Base-by-base conservation (phyloP, 2,888 invertebrate species). In the Iphiclides podalirius region DNA sequence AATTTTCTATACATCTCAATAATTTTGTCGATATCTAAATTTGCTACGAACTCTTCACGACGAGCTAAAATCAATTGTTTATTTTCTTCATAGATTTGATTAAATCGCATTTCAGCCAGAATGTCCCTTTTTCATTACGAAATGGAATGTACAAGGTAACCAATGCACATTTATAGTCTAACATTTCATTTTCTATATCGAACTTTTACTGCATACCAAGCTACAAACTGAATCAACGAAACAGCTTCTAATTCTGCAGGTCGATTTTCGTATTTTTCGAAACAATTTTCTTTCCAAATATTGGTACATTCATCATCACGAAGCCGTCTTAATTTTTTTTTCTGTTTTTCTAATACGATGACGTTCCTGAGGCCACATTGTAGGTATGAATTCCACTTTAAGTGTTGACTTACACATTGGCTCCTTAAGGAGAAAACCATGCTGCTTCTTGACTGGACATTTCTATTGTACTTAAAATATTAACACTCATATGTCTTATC, bases 281-380 rank as follows among this genome's bases (percentile, higher is more conserved):
- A 66, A 60, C 67, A 71, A 57, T 75, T 66, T 53, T 74, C 66
- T 43, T 67, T 73, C 73, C 78, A 76, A 28, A 79, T 55, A 39
- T 79, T 58, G 0, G 57, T 62, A 14, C 44, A 55, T 53, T 73
- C 72, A 52, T 75, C 67, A 28, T n/a, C n/a, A n/a, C n/a, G n/a
- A n/a, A n/a, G n/a, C n/a, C n/a, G n/a, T n/a, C n/a, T n/a, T n/a
- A n/a, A n/a, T n/a, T n/a, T n/a, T n/a, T n/a, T n/a, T n/a, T n/a
- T n/a, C n/a, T n/a, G n/a, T n/a, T n/a, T n/a, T n/a, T n/a, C n/a
- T n/a, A n/a, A 67, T 63, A 37, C 68, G 42, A 36, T 68, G 64
- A 2, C 76, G 52, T 59, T 76, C 71, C 33, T 47, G 14, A 0
- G 75, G 75, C 61, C 61, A 64, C 16, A 63, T 35, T 6, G 59